Evolutionary conservation across 2,888 invertebrate genomes (phyloP).

Genomic region (Galeruca laticollis): DNA sequence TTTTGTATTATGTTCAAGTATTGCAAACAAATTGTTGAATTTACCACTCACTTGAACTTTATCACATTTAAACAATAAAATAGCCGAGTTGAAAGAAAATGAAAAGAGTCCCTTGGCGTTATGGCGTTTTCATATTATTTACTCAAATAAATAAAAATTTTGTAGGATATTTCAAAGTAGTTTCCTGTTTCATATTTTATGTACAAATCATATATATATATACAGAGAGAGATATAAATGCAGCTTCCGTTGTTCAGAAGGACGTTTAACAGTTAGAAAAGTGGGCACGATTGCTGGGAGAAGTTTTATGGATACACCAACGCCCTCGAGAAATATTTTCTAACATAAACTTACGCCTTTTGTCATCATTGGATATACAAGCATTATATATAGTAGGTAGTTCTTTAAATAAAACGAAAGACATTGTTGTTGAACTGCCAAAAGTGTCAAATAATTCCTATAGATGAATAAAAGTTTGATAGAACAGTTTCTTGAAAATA

Average conservation of each 20-base stretch:
- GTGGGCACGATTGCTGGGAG: background rate
- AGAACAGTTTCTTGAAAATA: too few relatives aligned
- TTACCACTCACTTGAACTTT: background rate
- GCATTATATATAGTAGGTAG: too few relatives aligned
- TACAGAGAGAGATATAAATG: constrained; percentile 1
- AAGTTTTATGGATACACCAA: constrained; percentile 1
- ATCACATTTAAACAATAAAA: background rate
- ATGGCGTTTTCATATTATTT: background rate
- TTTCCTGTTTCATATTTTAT: too few relatives aligned
- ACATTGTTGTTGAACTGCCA: too few relatives aligned
- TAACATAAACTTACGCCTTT: background rate
- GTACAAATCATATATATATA: too few relatives aligned
- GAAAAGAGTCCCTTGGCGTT: background rate
- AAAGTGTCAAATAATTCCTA: too few relatives aligned
- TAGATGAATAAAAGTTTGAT: background rate
- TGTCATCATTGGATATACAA: background rate
- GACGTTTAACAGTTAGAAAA: background rate
- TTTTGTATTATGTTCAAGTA: background rate
- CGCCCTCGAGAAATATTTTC: background rate
- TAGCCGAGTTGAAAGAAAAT: background rate
- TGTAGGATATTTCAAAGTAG: too few relatives aligned
- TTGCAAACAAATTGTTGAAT: background rate
- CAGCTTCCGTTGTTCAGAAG: background rate
- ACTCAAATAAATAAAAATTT: too few relatives aligned
- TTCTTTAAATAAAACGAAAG: too few relatives aligned